Evolutionary conservation across 1,140 invertebrate genomes (phyloP), one percentile per base, ranked within the genome.

Genomic region (Carposina sasakii): DNA sequence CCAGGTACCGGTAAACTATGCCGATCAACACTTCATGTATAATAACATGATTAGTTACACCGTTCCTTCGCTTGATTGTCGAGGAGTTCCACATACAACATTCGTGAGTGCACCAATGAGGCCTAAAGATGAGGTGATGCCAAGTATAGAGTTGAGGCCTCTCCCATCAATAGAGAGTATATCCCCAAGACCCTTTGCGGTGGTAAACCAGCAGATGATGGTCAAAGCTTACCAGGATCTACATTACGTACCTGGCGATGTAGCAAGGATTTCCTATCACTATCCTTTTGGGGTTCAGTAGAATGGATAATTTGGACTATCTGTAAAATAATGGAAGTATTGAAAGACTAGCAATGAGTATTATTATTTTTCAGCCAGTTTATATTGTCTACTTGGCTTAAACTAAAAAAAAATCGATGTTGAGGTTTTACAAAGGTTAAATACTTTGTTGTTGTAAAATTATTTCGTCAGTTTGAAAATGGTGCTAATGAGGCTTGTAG

Each of bases 171-270:
- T 84, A 23, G 81, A 84, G 54, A 84, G 81, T 23, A 84, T 84
- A 23, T 77, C 82, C 0, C 75, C 81, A 5, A 58, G 81, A 20
- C 76, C 79, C 0, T 83, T 85, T 26, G 81, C 77, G 2, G 75
- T 84, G 0, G 71, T 85, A 9, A 85, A 85, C 42, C 85, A 86
- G 52, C 83, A 85, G 51, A 85, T 85, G 70, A 85, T 86, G 78
- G 76, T 85, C 48, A 85, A 85, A 46, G 83, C 85, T 0, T 86
- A 85, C 28, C 85, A 84, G 26, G 84, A 86, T 44, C 53, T 83
- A 37, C 81, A 85, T 40, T 83, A 81, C 21, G 77, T 79, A 1
- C 71, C 78, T 12, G 62, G 70, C 39, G 81, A 84, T 13, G 75
- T 84, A 1, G 60, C 76, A 1, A 73, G 81, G 54, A 76, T 84